phyloP scores from a whole-genome alignment of 2,888 invertebrate genomes.

The Amblyjoppa fuscipennis region DNA sequence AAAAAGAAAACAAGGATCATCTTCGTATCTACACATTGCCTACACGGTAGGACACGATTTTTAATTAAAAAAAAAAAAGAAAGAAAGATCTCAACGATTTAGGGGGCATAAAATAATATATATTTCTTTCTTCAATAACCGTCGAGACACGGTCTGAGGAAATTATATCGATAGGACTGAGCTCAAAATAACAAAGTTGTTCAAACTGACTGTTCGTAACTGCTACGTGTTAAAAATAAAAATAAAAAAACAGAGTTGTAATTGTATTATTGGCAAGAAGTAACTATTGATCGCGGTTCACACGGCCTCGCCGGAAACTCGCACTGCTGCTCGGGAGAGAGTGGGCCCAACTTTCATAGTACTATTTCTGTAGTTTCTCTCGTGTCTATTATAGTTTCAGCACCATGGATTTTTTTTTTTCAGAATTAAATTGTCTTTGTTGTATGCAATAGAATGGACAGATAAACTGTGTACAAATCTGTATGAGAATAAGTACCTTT shows the following conservation, averaged over 20 bases:
- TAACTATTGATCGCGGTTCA: conserved; percentile 57
- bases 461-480: not conserved
- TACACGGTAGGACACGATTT: conserved; percentile 68
- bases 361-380: conserved; percentile 26
- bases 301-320: conserved; percentile 31
- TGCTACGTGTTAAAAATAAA: conserved; percentile 4
- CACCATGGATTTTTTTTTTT: conserved; percentile 58
- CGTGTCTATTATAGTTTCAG: conserved; percentile 55
- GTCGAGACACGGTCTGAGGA: conserved; percentile 29
- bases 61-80: conserved; percentile 56
- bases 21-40: conserved; percentile 79
- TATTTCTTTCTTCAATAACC: conserved; percentile 34
- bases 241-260: not conserved
- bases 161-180: conserved; percentile 27
- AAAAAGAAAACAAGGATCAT: conserved; percentile 75
- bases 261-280: conserved; percentile 67
- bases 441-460: not conserved
- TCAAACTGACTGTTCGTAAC: conserved; percentile 40
- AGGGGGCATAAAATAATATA: conserved; percentile 11
- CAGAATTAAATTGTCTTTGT: conserved; percentile 42
- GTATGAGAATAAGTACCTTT: conserved; percentile 19
- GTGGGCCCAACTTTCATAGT: conserved; percentile 49
- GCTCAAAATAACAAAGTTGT: conserved; percentile 53
- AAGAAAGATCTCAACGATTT: conserved; percentile 34
- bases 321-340: conserved; percentile 34